Evolutionary conservation across 2,113 vertebrate species (phyloP), one percentile per base, ranked within the genome.

Genomic region (Ammodytes dubius): DNA sequence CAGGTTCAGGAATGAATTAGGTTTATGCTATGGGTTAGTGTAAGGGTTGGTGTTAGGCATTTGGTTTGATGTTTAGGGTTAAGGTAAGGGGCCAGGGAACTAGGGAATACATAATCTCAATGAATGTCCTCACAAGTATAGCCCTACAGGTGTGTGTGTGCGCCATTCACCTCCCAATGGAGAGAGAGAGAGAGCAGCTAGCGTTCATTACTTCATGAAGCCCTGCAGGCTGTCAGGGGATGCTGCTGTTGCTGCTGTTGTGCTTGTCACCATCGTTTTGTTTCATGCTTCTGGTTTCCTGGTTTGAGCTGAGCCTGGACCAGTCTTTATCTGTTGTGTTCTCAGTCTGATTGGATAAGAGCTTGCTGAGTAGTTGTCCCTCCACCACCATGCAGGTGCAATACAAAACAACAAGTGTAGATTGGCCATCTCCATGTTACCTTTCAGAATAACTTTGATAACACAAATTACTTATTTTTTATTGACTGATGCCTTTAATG

Each of bases 121-220:
- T 27, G 27, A 27, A 27, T 27, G 70, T 56, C 17, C 42, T 69
- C 69, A 60, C 14, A 54, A 56, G 76, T 27, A 47, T 35, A 27
- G 27, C 27, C 27, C 27, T 27, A 27, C 27, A 27, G 2, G 27
- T 27, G 27, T 27, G 27, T 66, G n/a, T 67, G 56, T 50, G 59
- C 79, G 63, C 71, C 72, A 46, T 82, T 72, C 39, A 75, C 15
- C 60, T 65, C 83, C 64, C 74, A 52, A 61, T 60, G 60, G 69
- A 68, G 78, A 27, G 27, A 27, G 27, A 27, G 27, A 27, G 27
- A 77, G 80, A 27, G 45, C 68, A 79, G 79, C 69, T 64, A 14
- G 35, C 52, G 60, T 70, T 76, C 60, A 50, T 79, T 84, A 75
- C 73, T 84, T 83, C 27, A 84, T 85, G 27, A 86, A 65, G 67